These are phyloP conservation scores for Miniopterus natalensis DNA, from an alignment of 2,113 vertebrate genomes.

Conservation along the genomic window DNA sequence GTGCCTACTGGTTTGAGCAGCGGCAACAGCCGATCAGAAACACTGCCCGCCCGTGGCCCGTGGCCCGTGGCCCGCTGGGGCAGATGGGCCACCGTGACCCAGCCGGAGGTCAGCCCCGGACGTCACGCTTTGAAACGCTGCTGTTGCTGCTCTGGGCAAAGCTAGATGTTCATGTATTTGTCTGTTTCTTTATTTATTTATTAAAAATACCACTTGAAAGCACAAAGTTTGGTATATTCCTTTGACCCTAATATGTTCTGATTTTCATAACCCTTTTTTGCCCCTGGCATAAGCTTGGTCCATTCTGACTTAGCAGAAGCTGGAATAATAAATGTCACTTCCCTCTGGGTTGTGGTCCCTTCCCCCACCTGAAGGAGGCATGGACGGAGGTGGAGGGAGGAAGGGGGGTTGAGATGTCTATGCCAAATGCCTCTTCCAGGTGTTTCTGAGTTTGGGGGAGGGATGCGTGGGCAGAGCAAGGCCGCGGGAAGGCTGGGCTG, in stretches of 20 bases:
- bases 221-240: not conserved
- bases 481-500: not conserved
- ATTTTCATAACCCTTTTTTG: not conserved
- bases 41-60: not conserved
- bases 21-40: not conserved
- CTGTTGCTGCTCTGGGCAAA: not conserved
- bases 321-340: not conserved
- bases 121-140: not conserved
- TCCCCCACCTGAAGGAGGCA: not conserved
- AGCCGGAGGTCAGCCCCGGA: not conserved
- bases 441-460: not conserved
- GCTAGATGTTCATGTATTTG: not conserved
- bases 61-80: no score
- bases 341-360: not conserved
- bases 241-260: not conserved
- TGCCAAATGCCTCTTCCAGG: not conserved
- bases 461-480: not conserved
- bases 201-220: not conserved
- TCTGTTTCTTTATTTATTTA: not conserved
- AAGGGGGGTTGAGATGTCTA: not conserved
- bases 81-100: rapidly evolving
- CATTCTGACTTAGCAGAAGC: not conserved
- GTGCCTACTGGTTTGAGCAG: not conserved
- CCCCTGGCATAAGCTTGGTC: not conserved
- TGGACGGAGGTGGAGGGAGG: not conserved